A percentile compares a stretch with the other conserved stretches of the same genome.
Conservation (phyloP, 2,113 vertebrate genomes). For the Psittacula cyanocephala region DNA sequence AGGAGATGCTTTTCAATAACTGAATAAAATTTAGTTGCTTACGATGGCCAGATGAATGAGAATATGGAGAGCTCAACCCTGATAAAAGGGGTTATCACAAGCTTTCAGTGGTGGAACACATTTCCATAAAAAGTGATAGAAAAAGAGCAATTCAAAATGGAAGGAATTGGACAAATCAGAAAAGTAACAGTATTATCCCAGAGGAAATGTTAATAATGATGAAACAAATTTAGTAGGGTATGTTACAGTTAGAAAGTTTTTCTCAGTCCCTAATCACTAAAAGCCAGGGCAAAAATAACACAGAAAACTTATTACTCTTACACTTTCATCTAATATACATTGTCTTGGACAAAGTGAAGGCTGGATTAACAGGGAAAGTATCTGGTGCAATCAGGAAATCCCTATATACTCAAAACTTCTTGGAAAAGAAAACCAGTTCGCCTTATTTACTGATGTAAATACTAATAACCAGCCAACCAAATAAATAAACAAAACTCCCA, state of each 20-base stretch:
- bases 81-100: not conserved
- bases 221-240: not conserved
- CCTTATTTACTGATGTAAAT: not conserved
- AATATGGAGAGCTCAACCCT: not conserved
- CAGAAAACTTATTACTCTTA: not conserved
- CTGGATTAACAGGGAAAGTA: not conserved
- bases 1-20: not conserved
- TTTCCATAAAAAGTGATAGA: not conserved
- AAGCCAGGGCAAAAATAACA: not conserved
- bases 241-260: not conserved
- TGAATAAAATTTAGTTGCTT: not conserved
- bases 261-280: not conserved
- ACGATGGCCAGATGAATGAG: not conserved
- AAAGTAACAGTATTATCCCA: not conserved
- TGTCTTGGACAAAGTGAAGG: not conserved
- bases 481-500: rapidly evolving
- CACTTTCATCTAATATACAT: not conserved
- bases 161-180: not conserved
- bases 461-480: not conserved
- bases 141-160: not conserved
- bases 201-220: not conserved
- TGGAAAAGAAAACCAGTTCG: not conserved
- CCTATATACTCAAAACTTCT: not conserved
- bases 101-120: not conserved
- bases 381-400: not conserved